Evolutionary conservation across 2,888 invertebrate species (phyloP).

Genomic region (Phania funesta): DNA sequence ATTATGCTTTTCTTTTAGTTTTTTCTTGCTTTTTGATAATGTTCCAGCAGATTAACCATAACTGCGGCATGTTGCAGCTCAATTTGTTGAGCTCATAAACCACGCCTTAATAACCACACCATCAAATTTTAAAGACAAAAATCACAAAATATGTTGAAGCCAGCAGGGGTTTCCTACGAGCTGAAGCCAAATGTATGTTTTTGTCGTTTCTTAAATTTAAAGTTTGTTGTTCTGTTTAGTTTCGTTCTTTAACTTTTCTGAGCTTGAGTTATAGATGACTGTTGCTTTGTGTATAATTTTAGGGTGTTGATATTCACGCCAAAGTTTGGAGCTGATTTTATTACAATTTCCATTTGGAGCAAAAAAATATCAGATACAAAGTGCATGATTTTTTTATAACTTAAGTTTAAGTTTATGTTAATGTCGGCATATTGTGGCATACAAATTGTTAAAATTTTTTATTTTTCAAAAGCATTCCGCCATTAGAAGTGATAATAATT

Average conservation of each 20-base stretch:
- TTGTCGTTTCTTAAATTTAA: slow-evolving; percentile 40
- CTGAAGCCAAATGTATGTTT: slow-evolving; percentile 57
- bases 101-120: slow-evolving; percentile 62
- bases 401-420: not conserved
- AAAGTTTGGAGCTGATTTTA: not conserved
- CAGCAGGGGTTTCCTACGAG: slow-evolving; percentile 17
- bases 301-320: not conserved
- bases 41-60: slow-evolving; percentile 69
- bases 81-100: slow-evolving; percentile 64
- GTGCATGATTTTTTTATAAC: not conserved
- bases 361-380: not conserved
- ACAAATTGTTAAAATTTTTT: no score
- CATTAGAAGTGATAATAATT: no score
- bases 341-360: not conserved
- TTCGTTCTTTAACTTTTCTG: not conserved
- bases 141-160: slow-evolving; percentile 18
- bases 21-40: slow-evolving; percentile 58
- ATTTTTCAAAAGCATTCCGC: no score
- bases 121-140: slow-evolving; percentile 18
- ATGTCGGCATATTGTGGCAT: not conserved
- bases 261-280: slow-evolving; percentile 9
- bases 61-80: slow-evolving; percentile 66
- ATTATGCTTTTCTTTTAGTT: slow-evolving; percentile 18
- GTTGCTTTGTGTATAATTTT: not conserved
- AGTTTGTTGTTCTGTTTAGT: not conserved